Conservation (phyloP, 2,888 invertebrate genomes). For the Tryphoninae sp. region DNA sequence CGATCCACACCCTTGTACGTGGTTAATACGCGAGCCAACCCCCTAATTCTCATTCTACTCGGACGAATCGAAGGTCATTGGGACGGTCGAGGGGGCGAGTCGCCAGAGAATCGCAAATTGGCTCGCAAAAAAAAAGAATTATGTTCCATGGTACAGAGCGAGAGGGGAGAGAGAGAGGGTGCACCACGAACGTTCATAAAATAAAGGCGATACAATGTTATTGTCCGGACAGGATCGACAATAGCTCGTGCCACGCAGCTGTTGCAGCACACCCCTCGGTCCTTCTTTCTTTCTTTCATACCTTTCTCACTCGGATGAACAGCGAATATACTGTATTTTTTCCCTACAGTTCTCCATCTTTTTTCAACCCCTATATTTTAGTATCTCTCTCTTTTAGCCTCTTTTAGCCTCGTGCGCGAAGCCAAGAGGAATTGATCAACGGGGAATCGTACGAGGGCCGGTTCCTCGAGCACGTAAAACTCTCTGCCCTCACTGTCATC, state of each 20-base stretch:
- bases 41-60: slow-evolving; percentile 33
- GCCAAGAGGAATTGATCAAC: slow-evolving; percentile 72
- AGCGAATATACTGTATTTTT: neutral
- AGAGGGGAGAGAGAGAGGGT: slow-evolving; percentile 7
- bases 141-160: slow-evolving; percentile 28
- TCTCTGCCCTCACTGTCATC: slow-evolving; percentile 45
- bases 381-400: neutral
- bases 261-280: slow-evolving; percentile 59
- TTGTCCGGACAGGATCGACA: slow-evolving; percentile 62
- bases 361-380: neutral
- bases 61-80: neutral
- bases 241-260: slow-evolving; percentile 68
- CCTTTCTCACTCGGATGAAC: slow-evolving; percentile 39
- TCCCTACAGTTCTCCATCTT: slow-evolving; percentile 3
- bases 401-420: slow-evolving; percentile 47
- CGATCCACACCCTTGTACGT: slow-evolving; percentile 1
- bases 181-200: slow-evolving; percentile 23
- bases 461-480: slow-evolving; percentile 44
- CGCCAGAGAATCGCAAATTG: slow-evolving; percentile 59
- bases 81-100: neutral
- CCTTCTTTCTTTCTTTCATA: slow-evolving; percentile 44
- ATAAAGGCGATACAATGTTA: slow-evolving; percentile 63
- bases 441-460: slow-evolving; percentile 60
- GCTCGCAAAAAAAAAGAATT: slow-evolving; percentile 57
- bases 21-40: neutral